phyloP scores from a whole-genome alignment of 1,140 invertebrate species.

The Lordiphosa stackelbergi region DNA sequence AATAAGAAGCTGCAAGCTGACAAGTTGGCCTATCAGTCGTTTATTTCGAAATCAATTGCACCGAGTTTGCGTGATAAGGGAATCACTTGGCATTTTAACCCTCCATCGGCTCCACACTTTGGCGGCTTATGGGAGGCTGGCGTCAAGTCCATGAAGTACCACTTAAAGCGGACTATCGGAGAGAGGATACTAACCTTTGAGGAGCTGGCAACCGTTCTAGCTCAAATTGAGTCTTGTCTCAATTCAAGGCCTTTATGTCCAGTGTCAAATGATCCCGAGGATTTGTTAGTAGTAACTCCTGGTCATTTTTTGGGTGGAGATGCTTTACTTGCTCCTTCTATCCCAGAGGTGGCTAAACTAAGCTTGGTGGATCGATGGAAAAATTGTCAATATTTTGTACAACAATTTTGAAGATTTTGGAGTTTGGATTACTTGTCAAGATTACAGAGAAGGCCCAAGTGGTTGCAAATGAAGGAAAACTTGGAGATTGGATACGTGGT shows the following conservation, averaged over 20 bases:
- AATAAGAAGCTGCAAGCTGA: too few relatives aligned
- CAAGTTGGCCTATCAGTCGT: too few relatives aligned
- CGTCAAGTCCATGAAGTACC: too few relatives aligned
- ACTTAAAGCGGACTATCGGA: not conserved
- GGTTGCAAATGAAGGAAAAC: too few relatives aligned
- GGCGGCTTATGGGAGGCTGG: too few relatives aligned
- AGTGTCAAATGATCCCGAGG: not conserved
- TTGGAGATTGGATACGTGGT: too few relatives aligned
- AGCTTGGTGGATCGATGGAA: not conserved
- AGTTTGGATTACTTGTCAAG: not conserved
- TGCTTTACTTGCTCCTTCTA: not conserved
- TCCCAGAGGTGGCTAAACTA: too few relatives aligned
- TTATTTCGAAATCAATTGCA: too few relatives aligned
- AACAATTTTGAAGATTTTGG: not conserved
- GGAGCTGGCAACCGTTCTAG: not conserved
- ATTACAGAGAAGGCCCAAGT: conserved; percentile 21
- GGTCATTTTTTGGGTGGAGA: not conserved
- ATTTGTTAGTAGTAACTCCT: not conserved
- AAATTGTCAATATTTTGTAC: conserved; percentile 2
- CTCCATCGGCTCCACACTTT: too few relatives aligned
- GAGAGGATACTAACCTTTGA: not conserved
- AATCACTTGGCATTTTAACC: too few relatives aligned
- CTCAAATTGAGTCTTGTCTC: not conserved
- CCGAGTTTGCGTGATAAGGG: too few relatives aligned
- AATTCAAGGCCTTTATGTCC: not conserved